A percentile compares a stretch with the other conserved stretches of the same genome.
Evolutionary conservation across 2,113 vertebrate genomes (phyloP).

Genomic region (Nibea coibor): DNA sequence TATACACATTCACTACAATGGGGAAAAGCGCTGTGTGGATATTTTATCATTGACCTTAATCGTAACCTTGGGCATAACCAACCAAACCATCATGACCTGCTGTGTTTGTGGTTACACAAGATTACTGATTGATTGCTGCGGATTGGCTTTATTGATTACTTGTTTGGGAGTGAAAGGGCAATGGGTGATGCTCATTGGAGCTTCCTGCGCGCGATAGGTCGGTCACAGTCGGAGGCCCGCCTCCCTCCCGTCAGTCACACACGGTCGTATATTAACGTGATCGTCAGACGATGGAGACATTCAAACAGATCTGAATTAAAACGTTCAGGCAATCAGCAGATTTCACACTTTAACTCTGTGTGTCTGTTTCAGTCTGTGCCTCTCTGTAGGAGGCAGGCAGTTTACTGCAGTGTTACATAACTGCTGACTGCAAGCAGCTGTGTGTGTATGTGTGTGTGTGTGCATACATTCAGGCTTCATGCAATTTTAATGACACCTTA

Average conservation of each 20-base stretch:
- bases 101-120: constrained; percentile 34
- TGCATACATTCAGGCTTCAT: constrained; percentile 46
- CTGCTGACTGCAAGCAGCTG: constrained; percentile 58
- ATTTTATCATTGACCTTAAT: neutral
- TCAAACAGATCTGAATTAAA: neutral
- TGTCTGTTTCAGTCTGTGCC: constrained; percentile 7
- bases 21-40: neutral
- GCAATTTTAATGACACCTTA: constrained; percentile 69
- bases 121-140: constrained; percentile 28
- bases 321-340: constrained; percentile 1
- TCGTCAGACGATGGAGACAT: neutral
- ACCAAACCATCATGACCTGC: neutral
- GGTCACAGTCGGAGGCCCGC: constrained; percentile 26
- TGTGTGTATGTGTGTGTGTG: constrained; percentile 20
- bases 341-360: constrained; percentile 14
- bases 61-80: neutral
- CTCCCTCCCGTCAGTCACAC: constrained; percentile 46
- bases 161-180: constrained; percentile 24
- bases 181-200: constrained; percentile 21
- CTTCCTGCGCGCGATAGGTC: constrained; percentile 52
- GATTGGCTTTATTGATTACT: constrained; percentile 60
- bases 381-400: constrained; percentile 39
- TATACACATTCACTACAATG: neutral
- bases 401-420: constrained; percentile 79
- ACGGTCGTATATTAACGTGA: neutral